Evolutionary conservation across 2,797 vertebrate genomes (phyloP).

Genomic region (Petrocephalus schoutedeni): DNA sequence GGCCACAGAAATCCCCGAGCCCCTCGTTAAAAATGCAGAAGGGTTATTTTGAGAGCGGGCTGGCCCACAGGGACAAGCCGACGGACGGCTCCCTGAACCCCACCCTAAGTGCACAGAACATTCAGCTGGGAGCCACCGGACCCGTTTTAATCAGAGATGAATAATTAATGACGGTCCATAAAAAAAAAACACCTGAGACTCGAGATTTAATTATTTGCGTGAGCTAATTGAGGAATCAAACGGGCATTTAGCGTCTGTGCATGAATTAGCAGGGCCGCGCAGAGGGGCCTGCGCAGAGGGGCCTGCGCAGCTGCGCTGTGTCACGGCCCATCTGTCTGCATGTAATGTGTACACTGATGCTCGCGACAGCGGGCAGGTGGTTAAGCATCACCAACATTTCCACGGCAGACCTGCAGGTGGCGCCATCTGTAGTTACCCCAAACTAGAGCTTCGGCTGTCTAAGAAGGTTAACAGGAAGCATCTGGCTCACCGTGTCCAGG

Average conservation of each 20-base stretch:
- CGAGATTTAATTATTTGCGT: background rate
- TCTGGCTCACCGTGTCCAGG: too few species aligned
- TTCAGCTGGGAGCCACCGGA: background rate
- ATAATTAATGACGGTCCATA: background rate
- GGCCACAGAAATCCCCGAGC: background rate
- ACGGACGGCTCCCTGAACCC: background rate
- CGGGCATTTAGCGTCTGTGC: background rate
- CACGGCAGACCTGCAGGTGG: background rate
- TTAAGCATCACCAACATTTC: background rate
- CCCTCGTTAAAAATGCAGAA: background rate
- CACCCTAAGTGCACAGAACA: background rate
- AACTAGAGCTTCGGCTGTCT: background rate
- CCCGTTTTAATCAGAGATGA: background rate
- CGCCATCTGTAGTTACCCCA: background rate
- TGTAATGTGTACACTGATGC: background rate
- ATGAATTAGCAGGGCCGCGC: background rate
- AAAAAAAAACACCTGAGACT: background rate
- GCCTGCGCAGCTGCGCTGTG: background rate
- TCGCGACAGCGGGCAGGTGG: background rate
- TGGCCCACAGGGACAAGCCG: background rate
- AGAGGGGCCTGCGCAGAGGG: background rate
- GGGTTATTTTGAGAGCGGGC: background rate
- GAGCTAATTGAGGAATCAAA: constrained; percentile 4
- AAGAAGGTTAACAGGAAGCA: background rate
- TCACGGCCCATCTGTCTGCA: background rate